Conservation (phyloP, 2,113 vertebrate species). For the Apteryx mantelli region DNA sequence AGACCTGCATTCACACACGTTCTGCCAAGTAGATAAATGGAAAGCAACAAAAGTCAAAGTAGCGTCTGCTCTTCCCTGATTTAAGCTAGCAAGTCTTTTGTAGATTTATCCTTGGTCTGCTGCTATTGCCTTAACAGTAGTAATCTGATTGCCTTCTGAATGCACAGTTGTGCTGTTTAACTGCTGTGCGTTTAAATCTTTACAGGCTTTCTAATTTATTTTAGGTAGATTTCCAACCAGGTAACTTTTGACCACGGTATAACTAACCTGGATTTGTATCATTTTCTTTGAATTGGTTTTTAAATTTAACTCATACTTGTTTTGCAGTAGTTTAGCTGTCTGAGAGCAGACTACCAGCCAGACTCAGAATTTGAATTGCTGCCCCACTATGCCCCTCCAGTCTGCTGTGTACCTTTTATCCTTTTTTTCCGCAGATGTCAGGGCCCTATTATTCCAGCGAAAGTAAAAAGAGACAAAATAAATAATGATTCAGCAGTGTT, state of each 20-base stretch:
- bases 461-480: not conserved
- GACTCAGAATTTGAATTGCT: not conserved
- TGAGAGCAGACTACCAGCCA: not conserved
- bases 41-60: not conserved
- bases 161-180: not conserved
- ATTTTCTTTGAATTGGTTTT: not conserved
- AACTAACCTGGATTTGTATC: not conserved
- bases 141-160: not conserved
- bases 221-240: not conserved
- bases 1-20: accelerated
- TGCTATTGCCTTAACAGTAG: not conserved
- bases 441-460: not conserved
- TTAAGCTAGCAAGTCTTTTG: not conserved
- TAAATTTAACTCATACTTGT: not conserved
- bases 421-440: not conserved
- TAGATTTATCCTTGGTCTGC: not conserved
- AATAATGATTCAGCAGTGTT: not conserved
- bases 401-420: not conserved
- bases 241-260: not conserved
- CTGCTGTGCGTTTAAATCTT: not conserved
- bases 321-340: not conserved
- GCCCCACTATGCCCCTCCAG: not conserved
- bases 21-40: not conserved
- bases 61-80: not conserved
- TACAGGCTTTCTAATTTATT: not conserved